phyloP scores from a whole-genome alignment of 2,888 invertebrate species.

The Psylliodes chrysocephalus region DNA sequence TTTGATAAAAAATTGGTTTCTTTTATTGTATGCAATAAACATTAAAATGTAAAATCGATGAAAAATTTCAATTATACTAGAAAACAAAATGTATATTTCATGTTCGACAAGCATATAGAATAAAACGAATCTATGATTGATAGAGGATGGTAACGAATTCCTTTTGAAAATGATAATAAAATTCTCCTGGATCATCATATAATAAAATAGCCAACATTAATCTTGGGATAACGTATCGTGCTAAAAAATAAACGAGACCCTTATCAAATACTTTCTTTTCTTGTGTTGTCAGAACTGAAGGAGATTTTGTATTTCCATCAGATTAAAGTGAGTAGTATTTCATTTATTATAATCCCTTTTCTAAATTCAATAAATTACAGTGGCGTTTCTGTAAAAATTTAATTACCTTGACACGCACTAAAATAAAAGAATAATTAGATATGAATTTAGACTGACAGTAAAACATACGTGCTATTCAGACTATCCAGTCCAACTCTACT shows the following conservation, averaged over 20 bases:
- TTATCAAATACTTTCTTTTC: conserved; percentile 17
- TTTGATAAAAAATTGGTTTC: no score
- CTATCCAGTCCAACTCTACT: no score
- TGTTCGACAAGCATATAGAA: neutral
- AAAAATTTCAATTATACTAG: no score
- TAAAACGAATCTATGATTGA: conserved; percentile 1
- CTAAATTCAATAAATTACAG: neutral
- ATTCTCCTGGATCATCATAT: conserved; percentile 4
- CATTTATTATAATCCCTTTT: neutral
- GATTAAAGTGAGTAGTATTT: neutral
- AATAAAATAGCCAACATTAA: conserved; percentile 19
- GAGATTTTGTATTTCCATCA: conserved; percentile 14
- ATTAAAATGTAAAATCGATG: no score
- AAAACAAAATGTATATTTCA: no score
- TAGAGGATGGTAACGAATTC: neutral
- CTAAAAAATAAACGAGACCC: conserved; percentile 9
- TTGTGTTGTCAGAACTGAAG: conserved; percentile 4
- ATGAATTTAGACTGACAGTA: no score
- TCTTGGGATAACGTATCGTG: conserved; percentile 16
- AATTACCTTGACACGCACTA: no score
- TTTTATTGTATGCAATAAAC: no score
- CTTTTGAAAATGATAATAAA: conserved; percentile 15
- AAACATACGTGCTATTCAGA: no score
- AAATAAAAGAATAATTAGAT: no score
- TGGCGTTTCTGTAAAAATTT: neutral